Base-by-base conservation (phyloP, 2,797 vertebrate species). In the Neostethus bicornis region DNA sequence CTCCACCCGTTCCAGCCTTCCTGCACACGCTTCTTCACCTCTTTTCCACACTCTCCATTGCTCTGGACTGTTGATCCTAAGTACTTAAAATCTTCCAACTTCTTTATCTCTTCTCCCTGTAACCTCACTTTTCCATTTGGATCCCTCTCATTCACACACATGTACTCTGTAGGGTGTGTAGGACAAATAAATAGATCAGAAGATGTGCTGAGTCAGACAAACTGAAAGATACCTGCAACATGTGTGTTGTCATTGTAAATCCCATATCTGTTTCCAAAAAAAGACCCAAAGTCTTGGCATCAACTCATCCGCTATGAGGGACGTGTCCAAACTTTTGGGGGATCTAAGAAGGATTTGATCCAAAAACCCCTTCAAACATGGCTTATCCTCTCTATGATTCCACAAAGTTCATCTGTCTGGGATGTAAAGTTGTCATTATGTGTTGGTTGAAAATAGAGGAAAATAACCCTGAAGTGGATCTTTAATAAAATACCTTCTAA, bases 191-290 rank as follows among this genome's bases (percentile, higher is more conserved):
- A 54, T 47, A 51, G 31, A 32, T 42, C 16, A 48, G 50, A 29
- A 13, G 52, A 67, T 35, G 57, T 74, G 67, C 73, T 77, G 76
- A 79, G 67, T 82, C 79, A 79, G 66, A 51, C 41, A 60, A 7
- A 47, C 45, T 72, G 72, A 76, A 57, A 63, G 63, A 70, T 56
- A 66, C 56, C 52, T 54, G 19, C 32, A 39, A 51, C 34, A 48
- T 49, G 56, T 38, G 23, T 46, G 51, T 24, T 21, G 44, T 13
- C 51, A 53, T 51, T 57, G 45, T 54, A 55, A 58, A 54, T 56
- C 42, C 37, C 14, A 64, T 41, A 45, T 67, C 50, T 14, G 21
- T 21, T 19, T 26, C 28, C 23, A 42, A 55, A 28, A 29, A 32
- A 14, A 55, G 41, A 24, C 20, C 7, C 16, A 47, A 51, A 21